Evolutionary conservation across 2,113 vertebrate species (phyloP), one percentile per base, ranked within the genome.

Genomic region (Salvelinus alpinus): DNA sequence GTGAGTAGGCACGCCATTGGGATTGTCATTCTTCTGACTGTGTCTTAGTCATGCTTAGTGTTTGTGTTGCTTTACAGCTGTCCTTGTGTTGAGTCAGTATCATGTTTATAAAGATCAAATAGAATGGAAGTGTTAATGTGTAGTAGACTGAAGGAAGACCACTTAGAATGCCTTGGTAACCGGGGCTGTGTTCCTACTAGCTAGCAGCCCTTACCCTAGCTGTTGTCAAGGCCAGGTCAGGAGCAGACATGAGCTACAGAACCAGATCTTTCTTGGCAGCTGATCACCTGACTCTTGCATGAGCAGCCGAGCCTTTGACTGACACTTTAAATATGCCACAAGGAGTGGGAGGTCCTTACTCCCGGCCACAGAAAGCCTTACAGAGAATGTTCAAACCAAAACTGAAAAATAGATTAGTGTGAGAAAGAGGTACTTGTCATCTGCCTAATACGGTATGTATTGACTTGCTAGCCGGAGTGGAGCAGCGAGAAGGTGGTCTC

Each of bases 1-100:
- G 97, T 99, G 88, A 93, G 94, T 2, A 62, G 18, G n/a, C 3
- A n/a, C 2, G 5, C n/a, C 1, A 16, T 54, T 54, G 3, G 48
- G 48, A 51, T 16, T 54, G 16, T 18, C 13, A 3, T 27, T 29
- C 5, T 29, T 66, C 1, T 66, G 38, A 44, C 9, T 44, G 24
- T 74, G 18, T 68, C 18, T 54, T 25, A 22, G 44, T 24, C 14
- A 27, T 67, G 4, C 29, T 18, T 27, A 3, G 38, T 44, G 9
- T 13, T 57, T 57, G 3, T 57, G 3, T 57, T 20, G 22, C 7
- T 22, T 51, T 16, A 12, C 3, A 22, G 18, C 44, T 70, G 25
- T 34, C 64, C 25, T 73, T 73, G 29, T 68, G 29, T 20, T 54
- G 51, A 54, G 16, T 54, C 31, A 18, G 12, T 38, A 7, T 68